A percentile compares a stretch with the other conserved stretches of the same genome.
Conservation (phyloP, 92 coral and sea anemone species). For the Bergia sp. region DNA sequence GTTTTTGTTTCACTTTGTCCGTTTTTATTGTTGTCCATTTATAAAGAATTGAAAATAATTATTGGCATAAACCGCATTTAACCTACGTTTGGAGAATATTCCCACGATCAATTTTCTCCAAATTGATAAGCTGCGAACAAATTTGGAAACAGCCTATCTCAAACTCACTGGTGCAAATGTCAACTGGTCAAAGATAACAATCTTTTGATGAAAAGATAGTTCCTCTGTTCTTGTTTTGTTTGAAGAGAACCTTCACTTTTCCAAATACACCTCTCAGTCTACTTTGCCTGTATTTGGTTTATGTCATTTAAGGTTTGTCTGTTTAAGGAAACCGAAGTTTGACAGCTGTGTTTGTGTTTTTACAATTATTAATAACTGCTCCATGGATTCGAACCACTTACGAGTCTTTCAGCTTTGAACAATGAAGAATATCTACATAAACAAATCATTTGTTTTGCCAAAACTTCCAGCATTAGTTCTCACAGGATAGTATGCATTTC, state of each 20-base stretch:
- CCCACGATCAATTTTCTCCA: neutral
- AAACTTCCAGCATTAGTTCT: conserved; percentile 2
- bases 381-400: neutral
- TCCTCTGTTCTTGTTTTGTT: neutral
- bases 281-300: neutral
- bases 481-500: neutral
- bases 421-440: neutral
- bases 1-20: neutral
- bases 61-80: neutral
- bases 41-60: neutral
- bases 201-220: neutral
- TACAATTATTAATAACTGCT: neutral
- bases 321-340: too few relatives aligned
- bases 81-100: neutral
- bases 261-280: neutral
- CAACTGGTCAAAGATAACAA: neutral
- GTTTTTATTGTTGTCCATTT: neutral
- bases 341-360: too few relatives aligned
- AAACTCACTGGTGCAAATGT: neutral
- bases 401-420: neutral
- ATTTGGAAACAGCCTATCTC: neutral
- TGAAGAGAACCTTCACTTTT: neutral
- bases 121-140: neutral
- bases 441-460: neutral
- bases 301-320: neutral